Evolutionary conservation across 2,113 vertebrate species (phyloP).

Genomic region (Spermophilus dauricus): DNA sequence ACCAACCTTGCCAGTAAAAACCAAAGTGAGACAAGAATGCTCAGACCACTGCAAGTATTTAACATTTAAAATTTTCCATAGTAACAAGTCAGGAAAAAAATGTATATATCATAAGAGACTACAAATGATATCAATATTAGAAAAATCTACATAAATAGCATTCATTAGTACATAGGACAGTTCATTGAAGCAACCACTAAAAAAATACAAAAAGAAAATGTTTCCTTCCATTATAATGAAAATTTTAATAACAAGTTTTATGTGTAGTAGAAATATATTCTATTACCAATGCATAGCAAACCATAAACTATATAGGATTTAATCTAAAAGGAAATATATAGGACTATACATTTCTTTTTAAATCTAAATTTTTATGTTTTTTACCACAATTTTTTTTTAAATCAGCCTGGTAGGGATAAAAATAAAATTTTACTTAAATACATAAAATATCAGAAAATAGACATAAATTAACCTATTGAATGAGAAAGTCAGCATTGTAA

Average conservation of each 20-base stretch:
- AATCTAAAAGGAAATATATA: conserved; percentile 51
- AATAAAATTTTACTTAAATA: neutral
- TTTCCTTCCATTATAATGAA: neutral
- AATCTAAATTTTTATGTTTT: neutral
- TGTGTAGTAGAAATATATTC: neutral
- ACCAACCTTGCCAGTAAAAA: conserved; percentile 35
- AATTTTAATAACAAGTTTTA: conserved; percentile 45
- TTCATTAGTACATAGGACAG: neutral
- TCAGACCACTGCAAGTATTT: neutral
- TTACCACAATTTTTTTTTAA: neutral
- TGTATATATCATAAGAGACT: neutral
- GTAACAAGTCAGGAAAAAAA: neutral
- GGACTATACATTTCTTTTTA: neutral
- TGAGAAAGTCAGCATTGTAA: conserved; percentile 5
- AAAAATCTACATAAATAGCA: neutral
- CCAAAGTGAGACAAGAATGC: neutral
- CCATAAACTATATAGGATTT: conserved; percentile 6
- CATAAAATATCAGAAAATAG: neutral
- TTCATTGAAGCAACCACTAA: neutral
- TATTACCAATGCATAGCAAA: conserved; percentile 44
- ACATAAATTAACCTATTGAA: neutral
- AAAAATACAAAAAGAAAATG: neutral
- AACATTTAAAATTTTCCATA: conserved; percentile 15
- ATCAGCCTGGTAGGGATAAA: neutral
- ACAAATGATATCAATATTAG: neutral